These are phyloP conservation scores for Solenodon paradoxus DNA, from an alignment of 2,113 vertebrate genomes.

Conservation along the genomic window DNA sequence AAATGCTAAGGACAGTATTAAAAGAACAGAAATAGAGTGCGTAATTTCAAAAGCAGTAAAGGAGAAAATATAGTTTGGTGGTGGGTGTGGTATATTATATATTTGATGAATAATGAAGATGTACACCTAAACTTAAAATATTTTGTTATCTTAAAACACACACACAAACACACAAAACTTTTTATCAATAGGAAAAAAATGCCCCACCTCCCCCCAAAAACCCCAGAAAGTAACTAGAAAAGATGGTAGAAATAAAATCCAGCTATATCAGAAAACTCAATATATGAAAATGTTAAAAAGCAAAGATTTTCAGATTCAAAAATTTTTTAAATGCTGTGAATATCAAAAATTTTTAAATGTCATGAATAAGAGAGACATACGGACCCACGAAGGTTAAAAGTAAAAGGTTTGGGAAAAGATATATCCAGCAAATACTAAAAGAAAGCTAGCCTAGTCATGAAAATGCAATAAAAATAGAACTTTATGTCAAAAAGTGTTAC, in stretches of 20 bases:
- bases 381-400: background rate
- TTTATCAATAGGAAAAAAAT: too few relatives aligned
- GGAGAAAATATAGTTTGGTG: too few relatives aligned
- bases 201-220: too few relatives aligned
- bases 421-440: background rate
- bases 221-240: background rate
- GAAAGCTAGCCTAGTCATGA: background rate
- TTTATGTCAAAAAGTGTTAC: background rate
- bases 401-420: background rate
- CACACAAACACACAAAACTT: too few relatives aligned
- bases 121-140: too few relatives aligned
- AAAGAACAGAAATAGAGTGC: background rate
- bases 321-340: background rate
- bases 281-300: background rate
- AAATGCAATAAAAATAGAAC: slow-evolving; percentile 1
- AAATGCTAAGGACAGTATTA: background rate
- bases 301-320: background rate
- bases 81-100: too few relatives aligned
- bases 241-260: slow-evolving; percentile 17
- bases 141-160: too few relatives aligned
- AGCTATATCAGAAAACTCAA: background rate
- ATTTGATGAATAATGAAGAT: too few relatives aligned
- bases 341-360: background rate
- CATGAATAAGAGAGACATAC: background rate
- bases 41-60: slow-evolving; percentile 16